Evolutionary conservation across 2,113 vertebrate genomes (phyloP).

Genomic region (Lepus americanus): DNA sequence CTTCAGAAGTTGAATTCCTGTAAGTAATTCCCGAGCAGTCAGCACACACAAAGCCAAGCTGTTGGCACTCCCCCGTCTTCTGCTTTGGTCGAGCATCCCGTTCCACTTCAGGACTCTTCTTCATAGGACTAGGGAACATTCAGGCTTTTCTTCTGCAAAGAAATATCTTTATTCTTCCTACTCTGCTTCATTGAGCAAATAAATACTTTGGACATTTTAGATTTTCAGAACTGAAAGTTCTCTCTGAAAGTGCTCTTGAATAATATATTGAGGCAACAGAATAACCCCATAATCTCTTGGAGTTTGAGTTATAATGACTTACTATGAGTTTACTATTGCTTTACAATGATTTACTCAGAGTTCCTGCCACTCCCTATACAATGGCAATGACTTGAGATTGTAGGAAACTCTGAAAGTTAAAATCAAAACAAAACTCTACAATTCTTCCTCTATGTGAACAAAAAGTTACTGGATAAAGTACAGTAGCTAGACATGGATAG

Average conservation of each 20-base stretch:
- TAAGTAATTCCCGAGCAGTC: not conserved
- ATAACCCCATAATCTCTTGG: not conserved
- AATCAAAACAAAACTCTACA: not conserved
- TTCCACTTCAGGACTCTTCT: not conserved
- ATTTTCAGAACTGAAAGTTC: slow-evolving; percentile 48
- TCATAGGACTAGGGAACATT: not conserved
- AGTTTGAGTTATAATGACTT: not conserved
- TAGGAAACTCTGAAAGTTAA: not conserved
- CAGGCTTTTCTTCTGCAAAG: not conserved
- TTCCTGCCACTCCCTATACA: not conserved
- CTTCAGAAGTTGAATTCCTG: not conserved
- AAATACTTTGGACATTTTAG: not conserved
- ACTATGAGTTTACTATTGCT: not conserved
- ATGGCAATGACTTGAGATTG: not conserved
- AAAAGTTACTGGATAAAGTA: not conserved
- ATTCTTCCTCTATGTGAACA: not conserved
- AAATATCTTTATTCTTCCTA: not conserved
- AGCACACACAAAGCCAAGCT: not conserved
- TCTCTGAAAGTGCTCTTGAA: not conserved
- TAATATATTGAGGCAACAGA: not conserved
- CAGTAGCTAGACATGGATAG: not conserved
- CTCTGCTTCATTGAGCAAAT: not conserved
- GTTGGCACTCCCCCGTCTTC: not conserved
- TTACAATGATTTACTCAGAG: not conserved
- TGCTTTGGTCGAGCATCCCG: not conserved